These are phyloP conservation scores for Drosophila punjabiensis DNA, from an alignment of 1,140 invertebrate genomes.

Conservation along the genomic window DNA sequence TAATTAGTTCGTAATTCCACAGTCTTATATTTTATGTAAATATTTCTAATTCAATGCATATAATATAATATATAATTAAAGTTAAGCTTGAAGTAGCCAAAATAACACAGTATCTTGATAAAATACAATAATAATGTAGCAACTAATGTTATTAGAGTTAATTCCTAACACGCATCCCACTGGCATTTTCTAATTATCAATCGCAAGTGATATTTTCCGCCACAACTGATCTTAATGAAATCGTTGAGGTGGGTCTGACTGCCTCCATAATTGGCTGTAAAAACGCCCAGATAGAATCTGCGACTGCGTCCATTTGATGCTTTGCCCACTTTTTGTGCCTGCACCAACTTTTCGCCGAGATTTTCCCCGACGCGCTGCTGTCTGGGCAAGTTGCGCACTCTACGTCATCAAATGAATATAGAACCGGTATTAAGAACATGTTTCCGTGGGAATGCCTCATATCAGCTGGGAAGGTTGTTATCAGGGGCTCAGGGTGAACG, in stretches of 20 bases:
- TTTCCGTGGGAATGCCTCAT: slow-evolving; percentile 39
- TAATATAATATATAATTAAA: too few relatives aligned
- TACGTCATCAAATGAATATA: slow-evolving; percentile 37
- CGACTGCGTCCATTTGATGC: slow-evolving; percentile 12
- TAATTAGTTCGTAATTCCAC: background rate
- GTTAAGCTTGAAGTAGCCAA: background rate
- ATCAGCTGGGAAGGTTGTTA: slow-evolving; percentile 13
- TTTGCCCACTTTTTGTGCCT: slow-evolving; percentile 32
- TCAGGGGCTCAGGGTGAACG: slow-evolving; percentile 13
- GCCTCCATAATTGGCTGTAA: slow-evolving; percentile 30
- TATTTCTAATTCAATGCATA: too few relatives aligned
- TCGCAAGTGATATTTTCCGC: slow-evolving; percentile 31
- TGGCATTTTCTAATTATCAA: slow-evolving; percentile 28
- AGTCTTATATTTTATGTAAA: background rate
- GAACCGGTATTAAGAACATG: slow-evolving; percentile 44
- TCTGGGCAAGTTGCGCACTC: slow-evolving; percentile 7
- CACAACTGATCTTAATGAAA: slow-evolving; percentile 6
- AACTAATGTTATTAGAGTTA: too few relatives aligned
- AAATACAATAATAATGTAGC: background rate
- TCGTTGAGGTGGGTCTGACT: slow-evolving; percentile 4
- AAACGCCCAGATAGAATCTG: slow-evolving; percentile 31
- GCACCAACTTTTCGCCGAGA: slow-evolving; percentile 7
- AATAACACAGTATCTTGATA: background rate
- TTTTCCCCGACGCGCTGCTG: slow-evolving; percentile 40
- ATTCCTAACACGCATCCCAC: background rate